Conservation (phyloP, 2,113 vertebrate genomes). For the Stegastes partitus region DNA sequence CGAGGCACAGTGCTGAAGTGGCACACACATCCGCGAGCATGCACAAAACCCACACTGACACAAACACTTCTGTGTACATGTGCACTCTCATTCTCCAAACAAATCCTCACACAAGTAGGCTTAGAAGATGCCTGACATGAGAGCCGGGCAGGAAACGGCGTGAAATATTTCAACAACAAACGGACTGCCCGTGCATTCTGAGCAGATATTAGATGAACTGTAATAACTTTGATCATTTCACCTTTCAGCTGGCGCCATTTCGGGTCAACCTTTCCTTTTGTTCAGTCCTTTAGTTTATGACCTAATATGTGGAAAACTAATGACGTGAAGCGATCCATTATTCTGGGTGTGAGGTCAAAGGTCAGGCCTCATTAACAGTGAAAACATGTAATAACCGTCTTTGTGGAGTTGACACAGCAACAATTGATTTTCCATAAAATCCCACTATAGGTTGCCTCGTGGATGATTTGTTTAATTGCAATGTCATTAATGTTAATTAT, state of each 20-base stretch:
- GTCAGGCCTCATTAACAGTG: conserved; percentile 36
- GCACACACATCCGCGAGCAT: background rate
- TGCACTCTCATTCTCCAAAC: background rate
- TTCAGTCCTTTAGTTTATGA: background rate
- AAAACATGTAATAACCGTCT: background rate
- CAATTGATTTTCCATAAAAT: conserved; percentile 37
- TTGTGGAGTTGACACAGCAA: background rate
- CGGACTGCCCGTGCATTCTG: background rate
- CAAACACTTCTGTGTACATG: background rate
- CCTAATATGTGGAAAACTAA: too few relatives aligned
- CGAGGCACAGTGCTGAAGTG: conserved; percentile 15
- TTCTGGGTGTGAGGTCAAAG: conserved; percentile 13
- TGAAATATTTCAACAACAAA: background rate
- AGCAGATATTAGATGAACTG: background rate
- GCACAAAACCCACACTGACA: background rate
- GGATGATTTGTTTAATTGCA: conserved; percentile 11
- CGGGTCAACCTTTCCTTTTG: background rate
- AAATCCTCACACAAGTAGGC: too few relatives aligned
- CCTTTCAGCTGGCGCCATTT: background rate
- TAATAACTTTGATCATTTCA: background rate
- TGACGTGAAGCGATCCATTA: background rate
- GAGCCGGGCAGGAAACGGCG: too few relatives aligned
- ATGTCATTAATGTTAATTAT: too few relatives aligned
- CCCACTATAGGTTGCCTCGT: background rate
- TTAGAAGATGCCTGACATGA: too few relatives aligned